phyloP scores from a whole-genome alignment of 1,140 invertebrate species.

The Palaemon carinicauda region DNA sequence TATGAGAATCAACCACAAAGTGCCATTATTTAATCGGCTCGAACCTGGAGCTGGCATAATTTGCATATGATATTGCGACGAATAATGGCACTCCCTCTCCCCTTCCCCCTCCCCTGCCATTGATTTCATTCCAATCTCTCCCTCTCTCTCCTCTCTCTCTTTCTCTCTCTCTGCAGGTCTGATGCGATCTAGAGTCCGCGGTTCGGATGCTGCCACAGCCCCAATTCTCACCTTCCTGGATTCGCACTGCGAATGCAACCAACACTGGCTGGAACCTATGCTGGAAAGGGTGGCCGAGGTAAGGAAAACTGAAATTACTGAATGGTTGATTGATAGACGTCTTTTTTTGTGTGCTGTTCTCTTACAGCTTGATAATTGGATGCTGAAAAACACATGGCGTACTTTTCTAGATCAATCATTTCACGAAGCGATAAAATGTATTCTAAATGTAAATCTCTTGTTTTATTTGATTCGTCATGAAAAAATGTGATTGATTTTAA shows the following conservation, averaged over 20 bases:
- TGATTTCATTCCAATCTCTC: not conserved
- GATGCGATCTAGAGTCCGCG: constrained; percentile 84
- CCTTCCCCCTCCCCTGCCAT: not conserved
- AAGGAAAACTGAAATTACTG: not conserved
- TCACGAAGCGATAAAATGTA: too few relatives aligned
- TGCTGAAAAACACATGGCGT: too few relatives aligned
- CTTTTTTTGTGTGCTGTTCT: not conserved
- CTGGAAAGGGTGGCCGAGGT: constrained; percentile 88
- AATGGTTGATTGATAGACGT: not conserved
- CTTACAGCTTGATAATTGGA: too few relatives aligned
- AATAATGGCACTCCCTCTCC: not conserved
- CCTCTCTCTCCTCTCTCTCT: not conserved
- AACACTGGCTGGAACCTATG: constrained; percentile 94
- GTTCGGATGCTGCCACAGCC: constrained; percentile 89
- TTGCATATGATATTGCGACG: too few relatives aligned
- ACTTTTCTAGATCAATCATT: too few relatives aligned
- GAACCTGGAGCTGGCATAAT: too few relatives aligned
- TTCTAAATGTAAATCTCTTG: too few relatives aligned
- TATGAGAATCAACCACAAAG: too few relatives aligned
- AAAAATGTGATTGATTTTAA: too few relatives aligned
- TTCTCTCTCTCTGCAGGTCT: constrained; percentile 69
- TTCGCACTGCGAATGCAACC: constrained; percentile 96
- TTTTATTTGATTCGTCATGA: too few relatives aligned
- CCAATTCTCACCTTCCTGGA: constrained; percentile 95
- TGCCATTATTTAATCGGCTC: too few relatives aligned